phyloP scores from a whole-genome alignment of 2,113 vertebrate species.

The Platycercus adscitus region DNA sequence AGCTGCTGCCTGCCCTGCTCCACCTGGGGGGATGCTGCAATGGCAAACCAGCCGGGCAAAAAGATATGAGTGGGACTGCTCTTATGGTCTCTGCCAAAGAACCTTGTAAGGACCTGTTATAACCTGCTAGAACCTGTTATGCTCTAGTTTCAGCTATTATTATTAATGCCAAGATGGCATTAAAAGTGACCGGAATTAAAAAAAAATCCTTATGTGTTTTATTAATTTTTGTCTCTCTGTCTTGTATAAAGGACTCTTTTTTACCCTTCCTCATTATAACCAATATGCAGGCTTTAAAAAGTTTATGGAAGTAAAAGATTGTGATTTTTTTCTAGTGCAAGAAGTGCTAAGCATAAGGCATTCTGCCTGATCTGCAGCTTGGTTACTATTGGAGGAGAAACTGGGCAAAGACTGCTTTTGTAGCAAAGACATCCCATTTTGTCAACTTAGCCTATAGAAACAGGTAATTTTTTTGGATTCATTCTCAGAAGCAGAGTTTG shows the following conservation, averaged over 20 bases:
- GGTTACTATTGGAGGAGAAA: not conserved
- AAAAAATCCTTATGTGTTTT: not conserved
- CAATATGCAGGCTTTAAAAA: not conserved
- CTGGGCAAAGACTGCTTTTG: not conserved
- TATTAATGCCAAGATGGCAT: not conserved
- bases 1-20: not conserved
- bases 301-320: not conserved
- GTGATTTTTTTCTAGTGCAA: not conserved
- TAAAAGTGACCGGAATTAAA: not conserved
- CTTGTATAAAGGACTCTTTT: not conserved
- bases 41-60: not conserved
- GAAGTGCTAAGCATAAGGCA: not conserved
- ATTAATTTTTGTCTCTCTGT: not conserved
- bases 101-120: not conserved
- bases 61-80: not conserved
- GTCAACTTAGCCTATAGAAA: not conserved
- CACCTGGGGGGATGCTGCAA: rapidly evolving
- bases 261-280: not conserved
- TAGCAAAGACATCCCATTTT: not conserved
- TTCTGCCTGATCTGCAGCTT: not conserved
- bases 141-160: not conserved
- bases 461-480: not conserved
- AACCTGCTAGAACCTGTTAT: not conserved
- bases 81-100: not conserved
- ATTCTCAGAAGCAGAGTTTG: not conserved